Conservation (phyloP, 2,888 invertebrate genomes). For the Chymomyza caudatula region DNA sequence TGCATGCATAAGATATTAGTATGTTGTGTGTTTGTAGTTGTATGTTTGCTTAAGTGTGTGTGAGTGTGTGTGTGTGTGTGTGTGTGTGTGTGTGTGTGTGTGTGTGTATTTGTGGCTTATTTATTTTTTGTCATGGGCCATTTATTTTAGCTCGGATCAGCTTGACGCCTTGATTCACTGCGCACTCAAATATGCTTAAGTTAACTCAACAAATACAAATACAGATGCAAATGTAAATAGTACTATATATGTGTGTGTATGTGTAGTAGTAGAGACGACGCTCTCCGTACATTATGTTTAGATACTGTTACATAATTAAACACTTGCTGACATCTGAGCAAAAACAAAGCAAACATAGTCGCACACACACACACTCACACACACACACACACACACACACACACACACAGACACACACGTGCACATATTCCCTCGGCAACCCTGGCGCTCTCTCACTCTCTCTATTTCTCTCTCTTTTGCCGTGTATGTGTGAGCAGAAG, state of each 20-base stretch:
- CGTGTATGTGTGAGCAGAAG: not conserved
- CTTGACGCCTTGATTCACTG: slow-evolving; percentile 10
- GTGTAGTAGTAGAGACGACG: slow-evolving; percentile 6
- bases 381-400: not conserved
- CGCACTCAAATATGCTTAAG: slow-evolving; percentile 47
- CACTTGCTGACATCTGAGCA: slow-evolving; percentile 45
- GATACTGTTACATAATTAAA: slow-evolving; percentile 56
- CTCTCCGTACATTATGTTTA: slow-evolving; percentile 55
- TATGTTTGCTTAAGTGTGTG: not conserved
- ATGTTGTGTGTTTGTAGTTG: not conserved
- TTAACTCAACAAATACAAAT: slow-evolving; percentile 21
- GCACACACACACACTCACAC: not conserved
- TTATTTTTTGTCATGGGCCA: slow-evolving; percentile 54
- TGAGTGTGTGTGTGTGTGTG: not conserved
- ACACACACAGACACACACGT: not conserved
- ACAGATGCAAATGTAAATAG: not conserved
- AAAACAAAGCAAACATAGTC: slow-evolving; percentile 29
- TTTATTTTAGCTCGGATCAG: slow-evolving; percentile 41
- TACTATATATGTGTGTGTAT: too few relatives aligned
- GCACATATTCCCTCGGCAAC: not conserved
- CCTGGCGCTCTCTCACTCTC: not conserved
- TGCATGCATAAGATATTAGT: slow-evolving; percentile 1
- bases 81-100: not conserved
- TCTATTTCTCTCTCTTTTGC: not conserved
- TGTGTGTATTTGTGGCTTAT: slow-evolving; percentile 30